phyloP scores from a whole-genome alignment of 2,888 invertebrate species.

The Choreutis nemorana region DNA sequence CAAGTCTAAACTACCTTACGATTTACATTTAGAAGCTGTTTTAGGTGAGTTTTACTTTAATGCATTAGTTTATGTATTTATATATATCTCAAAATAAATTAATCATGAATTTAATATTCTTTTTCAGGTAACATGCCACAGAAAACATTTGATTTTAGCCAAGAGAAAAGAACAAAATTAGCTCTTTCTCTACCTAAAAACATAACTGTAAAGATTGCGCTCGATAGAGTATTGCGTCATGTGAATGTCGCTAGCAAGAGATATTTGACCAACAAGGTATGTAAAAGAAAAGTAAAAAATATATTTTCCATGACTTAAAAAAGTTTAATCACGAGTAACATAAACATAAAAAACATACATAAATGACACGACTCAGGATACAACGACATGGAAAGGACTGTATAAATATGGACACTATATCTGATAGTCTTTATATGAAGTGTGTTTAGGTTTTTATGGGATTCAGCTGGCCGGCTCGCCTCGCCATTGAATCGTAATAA shows the following conservation, averaged over 20 bases:
- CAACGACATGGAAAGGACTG: too few species aligned
- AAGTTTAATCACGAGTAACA: too few species aligned
- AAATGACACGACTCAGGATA: too few species aligned
- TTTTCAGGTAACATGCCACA: conserved; percentile 55
- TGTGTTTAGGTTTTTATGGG: too few species aligned
- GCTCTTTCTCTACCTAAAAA: conserved; percentile 63
- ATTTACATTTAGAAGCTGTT: conserved; percentile 88
- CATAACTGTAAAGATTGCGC: conserved; percentile 70
- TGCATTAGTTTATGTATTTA: neutral
- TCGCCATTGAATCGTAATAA: too few species aligned
- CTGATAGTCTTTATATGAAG: too few species aligned
- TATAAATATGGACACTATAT: too few species aligned
- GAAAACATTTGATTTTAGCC: conserved; percentile 70
- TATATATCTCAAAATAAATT: neutral
- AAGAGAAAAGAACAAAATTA: conserved; percentile 47
- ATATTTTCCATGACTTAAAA: too few species aligned
- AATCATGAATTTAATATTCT: conserved; percentile 4
- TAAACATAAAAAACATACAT: too few species aligned
- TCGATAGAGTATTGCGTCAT: conserved; percentile 83
- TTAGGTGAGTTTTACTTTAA: conserved; percentile 63
- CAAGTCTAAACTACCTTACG: conserved; percentile 74
- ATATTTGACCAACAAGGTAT: conserved; percentile 91
- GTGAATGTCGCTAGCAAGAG: conserved; percentile 95
- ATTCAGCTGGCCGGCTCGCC: too few species aligned
- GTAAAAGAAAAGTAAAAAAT: too few species aligned